Evolutionary conservation across 2,113 vertebrate species (phyloP).

Genomic region (Myotis davidii): DNA sequence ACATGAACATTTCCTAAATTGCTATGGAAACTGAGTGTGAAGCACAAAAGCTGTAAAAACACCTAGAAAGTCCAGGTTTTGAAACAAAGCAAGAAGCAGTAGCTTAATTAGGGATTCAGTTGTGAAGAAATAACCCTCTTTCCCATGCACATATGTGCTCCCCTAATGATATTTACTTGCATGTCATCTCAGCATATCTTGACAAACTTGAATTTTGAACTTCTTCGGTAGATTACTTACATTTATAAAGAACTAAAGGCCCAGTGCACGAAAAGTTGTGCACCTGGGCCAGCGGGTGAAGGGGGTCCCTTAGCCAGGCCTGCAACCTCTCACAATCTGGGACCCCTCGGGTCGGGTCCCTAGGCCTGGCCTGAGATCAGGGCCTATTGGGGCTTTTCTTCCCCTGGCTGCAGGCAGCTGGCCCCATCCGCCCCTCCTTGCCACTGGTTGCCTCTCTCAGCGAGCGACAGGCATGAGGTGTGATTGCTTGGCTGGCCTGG

Average conservation of each 20-base stretch:
- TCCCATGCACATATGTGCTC: not conserved
- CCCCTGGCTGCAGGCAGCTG: no score
- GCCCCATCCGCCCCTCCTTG: no score
- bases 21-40: slow-evolving; percentile 9
- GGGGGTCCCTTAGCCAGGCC: no score
- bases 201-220: not conserved
- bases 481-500: no score
- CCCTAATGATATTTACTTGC: not conserved
- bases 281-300: no score
- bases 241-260: not conserved
- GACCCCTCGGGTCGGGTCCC: no score
- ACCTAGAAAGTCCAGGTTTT: not conserved
- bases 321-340: no score
- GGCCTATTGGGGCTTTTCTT: no score
- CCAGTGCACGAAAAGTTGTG: no score
- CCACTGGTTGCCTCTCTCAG: no score
- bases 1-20: slow-evolving; percentile 37
- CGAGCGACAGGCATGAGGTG: no score
- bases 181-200: not conserved
- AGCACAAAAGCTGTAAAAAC: not conserved
- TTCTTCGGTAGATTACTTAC: not conserved
- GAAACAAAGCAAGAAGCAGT: slow-evolving; percentile 6
- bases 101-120: not conserved
- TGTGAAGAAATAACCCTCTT: not conserved
- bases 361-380: no score